Conservation (phyloP, 2,113 vertebrate genomes). For the Crotalus viridis region DNA sequence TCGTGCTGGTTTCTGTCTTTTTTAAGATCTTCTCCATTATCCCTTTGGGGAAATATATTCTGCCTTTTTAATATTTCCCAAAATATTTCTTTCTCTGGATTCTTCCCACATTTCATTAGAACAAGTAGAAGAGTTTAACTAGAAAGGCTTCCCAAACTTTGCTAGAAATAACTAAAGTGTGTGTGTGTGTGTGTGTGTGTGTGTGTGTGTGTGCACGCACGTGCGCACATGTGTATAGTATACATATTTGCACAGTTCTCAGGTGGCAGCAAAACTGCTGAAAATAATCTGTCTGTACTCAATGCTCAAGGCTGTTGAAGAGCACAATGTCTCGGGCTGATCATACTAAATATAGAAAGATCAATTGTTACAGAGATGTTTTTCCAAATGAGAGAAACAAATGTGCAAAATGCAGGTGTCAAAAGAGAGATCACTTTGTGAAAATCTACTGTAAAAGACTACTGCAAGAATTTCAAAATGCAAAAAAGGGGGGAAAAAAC, state of each 20-base stretch:
- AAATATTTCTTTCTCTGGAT: no score
- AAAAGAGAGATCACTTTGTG: not conserved
- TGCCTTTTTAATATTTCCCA: no score
- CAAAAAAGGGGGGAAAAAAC: not conserved
- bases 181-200: not conserved
- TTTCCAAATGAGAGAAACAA: not conserved
- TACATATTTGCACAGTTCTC: not conserved
- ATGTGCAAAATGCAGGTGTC: not conserved
- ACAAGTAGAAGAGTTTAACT: not conserved
- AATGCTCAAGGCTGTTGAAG: not conserved
- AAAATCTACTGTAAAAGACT: not conserved
- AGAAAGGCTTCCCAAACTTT: not conserved
- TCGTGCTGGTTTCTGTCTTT: no score
- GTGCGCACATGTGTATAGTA: not conserved
- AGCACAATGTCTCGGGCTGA: not conserved
- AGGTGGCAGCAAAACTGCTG: not conserved
- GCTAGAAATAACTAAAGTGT: not conserved
- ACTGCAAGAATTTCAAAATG: not conserved
- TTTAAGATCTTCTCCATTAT: no score
- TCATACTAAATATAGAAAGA: not conserved
- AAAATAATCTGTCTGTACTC: not conserved
- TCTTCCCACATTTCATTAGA: not conserved
- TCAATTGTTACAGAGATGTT: not conserved
- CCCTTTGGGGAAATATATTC: no score
- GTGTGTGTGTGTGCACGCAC: not conserved